phyloP scores from a whole-genome alignment of 2,797 vertebrate genomes.

The Carcharodon carcharias region DNA sequence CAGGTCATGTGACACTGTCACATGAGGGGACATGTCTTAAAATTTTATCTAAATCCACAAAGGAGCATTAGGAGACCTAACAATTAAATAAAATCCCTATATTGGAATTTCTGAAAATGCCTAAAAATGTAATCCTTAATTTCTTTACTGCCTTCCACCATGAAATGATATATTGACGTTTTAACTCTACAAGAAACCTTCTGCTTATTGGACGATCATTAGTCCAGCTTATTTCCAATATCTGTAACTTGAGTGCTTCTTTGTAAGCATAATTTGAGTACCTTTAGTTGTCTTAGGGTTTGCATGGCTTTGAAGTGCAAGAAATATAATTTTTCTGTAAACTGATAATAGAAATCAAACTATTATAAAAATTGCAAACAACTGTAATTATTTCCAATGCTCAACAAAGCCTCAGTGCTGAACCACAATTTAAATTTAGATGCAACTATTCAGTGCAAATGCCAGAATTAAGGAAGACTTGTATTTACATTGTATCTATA shows the following conservation, averaged over 20 bases:
- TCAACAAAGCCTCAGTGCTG: background rate
- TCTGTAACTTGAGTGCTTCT: background rate
- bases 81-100: background rate
- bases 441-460: background rate
- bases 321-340: background rate
- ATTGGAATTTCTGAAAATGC: background rate
- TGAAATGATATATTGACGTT: background rate
- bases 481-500: background rate
- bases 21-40: too few relatives aligned
- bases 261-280: background rate
- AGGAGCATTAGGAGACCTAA: background rate
- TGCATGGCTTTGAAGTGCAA: background rate
- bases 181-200: background rate
- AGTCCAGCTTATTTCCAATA: background rate
- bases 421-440: background rate
- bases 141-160: background rate
- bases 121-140: background rate
- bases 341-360: background rate
- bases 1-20: too few relatives aligned
- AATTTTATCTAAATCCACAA: too few relatives aligned
- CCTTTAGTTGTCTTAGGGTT: background rate
- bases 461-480: background rate
- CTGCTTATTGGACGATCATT: background rate
- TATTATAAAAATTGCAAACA: background rate
- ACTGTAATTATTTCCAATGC: background rate